phyloP scores from a whole-genome alignment of 2,113 vertebrate genomes.

The Lycocorax pyrrhopterus region DNA sequence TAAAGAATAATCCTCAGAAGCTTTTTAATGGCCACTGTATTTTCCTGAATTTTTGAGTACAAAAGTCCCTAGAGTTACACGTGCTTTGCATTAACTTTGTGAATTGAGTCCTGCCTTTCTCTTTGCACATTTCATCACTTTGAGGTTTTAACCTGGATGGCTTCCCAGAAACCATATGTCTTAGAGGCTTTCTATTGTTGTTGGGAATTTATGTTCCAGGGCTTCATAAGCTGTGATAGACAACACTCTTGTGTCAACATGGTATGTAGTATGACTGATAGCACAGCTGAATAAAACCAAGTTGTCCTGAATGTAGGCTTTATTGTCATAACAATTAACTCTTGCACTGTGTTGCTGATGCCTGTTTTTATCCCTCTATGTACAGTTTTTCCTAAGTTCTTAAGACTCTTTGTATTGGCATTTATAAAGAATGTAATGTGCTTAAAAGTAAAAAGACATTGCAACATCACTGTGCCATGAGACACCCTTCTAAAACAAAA shows the following conservation, averaged over 20 bases:
- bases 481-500: neutral
- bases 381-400: neutral
- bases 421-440: neutral
- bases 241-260: neutral
- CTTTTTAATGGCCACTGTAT: neutral
- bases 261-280: neutral
- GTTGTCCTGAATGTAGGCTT: neutral
- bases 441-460: neutral
- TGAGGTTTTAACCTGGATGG: conserved; percentile 30
- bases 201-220: neutral
- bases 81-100: conserved; percentile 18
- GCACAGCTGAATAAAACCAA: neutral
- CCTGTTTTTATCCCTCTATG: neutral
- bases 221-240: neutral
- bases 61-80: neutral
- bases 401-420: neutral
- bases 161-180: conserved; percentile 30
- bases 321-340: neutral
- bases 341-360: neutral
- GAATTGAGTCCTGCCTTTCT: neutral
- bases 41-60: conserved; percentile 15
- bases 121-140: conserved; percentile 39
- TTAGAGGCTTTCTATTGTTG: conserved; percentile 28
- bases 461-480: neutral
- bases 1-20: conserved; percentile 7